Evolutionary conservation across 2,113 vertebrate genomes (phyloP).

Genomic region (Labeo rohita): DNA sequence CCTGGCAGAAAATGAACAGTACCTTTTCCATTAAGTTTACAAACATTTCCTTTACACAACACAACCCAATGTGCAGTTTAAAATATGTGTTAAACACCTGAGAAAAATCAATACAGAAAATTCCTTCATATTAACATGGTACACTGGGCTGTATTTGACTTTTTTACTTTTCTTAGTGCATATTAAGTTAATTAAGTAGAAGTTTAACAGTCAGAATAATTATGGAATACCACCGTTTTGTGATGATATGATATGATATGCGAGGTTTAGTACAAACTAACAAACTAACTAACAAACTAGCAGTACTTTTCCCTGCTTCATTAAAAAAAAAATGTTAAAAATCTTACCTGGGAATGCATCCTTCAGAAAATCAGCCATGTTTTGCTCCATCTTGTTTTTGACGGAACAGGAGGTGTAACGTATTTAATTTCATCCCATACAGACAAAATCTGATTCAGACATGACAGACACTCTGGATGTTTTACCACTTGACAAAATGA

Average conservation of each 20-base stretch:
- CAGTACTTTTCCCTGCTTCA: background rate
- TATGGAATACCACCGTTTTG: background rate
- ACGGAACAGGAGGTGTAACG: slow-evolving; percentile 1
- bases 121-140: background rate
- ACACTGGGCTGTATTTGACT: background rate
- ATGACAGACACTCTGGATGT: slow-evolving; percentile 14
- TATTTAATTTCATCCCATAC: slow-evolving; percentile 12
- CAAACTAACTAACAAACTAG: background rate
- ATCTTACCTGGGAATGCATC: slow-evolving; percentile 73
- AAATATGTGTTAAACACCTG: background rate
- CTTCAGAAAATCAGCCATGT: slow-evolving; percentile 63
- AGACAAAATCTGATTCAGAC: slow-evolving; percentile 5
- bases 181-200: background rate
- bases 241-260: background rate
- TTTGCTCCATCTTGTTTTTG: slow-evolving; percentile 70
- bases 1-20: background rate
- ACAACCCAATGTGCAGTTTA: background rate
- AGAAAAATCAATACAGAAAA: background rate
- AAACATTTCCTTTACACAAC: background rate
- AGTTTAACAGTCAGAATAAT: background rate
- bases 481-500: slow-evolving; percentile 29
- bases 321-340: background rate
- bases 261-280: background rate
- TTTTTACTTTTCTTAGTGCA: background rate
- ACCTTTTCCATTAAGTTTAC: background rate